Conservation (phyloP, 2,797 vertebrate genomes). For the Coendou prehensilis region DNA sequence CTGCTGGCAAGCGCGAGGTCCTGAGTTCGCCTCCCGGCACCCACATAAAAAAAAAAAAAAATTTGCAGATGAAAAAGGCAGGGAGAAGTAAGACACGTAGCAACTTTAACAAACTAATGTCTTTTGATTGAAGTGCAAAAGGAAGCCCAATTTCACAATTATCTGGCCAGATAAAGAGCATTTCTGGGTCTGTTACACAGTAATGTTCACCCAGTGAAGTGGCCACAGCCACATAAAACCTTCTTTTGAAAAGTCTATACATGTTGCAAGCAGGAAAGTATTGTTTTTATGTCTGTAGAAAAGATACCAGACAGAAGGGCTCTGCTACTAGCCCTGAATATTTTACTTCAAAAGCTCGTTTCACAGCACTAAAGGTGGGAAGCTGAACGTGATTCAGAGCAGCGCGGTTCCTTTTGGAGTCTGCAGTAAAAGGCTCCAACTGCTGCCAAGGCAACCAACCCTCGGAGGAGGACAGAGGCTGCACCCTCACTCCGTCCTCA, state of each 20-base stretch:
- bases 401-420: slow-evolving; percentile 34
- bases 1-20: too few species aligned
- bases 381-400: not conserved
- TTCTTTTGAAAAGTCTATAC: slow-evolving; percentile 21
- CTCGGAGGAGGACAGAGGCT: slow-evolving; percentile 10
- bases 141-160: slow-evolving; percentile 7
- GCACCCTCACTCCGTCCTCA: not conserved
- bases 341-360: slow-evolving; percentile 45
- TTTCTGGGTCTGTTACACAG: not conserved
- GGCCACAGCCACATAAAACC: not conserved
- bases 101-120: slow-evolving; percentile 30
- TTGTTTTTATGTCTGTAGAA: not conserved
- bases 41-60: not conserved
- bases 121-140: slow-evolving; percentile 1
- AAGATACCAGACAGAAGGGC: slow-evolving; percentile 29
- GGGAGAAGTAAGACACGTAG: not conserved
- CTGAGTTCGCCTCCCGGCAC: too few species aligned
- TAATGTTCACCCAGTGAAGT: not conserved
- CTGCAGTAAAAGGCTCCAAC: slow-evolving; percentile 7
- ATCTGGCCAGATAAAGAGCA: not conserved
- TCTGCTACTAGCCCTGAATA: not conserved
- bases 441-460: slow-evolving; percentile 81
- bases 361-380: not conserved
- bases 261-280: slow-evolving; percentile 18
- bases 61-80: not conserved